phyloP scores from a whole-genome alignment of 2,113 vertebrate species.

The Microcebus tavaratra region DNA sequence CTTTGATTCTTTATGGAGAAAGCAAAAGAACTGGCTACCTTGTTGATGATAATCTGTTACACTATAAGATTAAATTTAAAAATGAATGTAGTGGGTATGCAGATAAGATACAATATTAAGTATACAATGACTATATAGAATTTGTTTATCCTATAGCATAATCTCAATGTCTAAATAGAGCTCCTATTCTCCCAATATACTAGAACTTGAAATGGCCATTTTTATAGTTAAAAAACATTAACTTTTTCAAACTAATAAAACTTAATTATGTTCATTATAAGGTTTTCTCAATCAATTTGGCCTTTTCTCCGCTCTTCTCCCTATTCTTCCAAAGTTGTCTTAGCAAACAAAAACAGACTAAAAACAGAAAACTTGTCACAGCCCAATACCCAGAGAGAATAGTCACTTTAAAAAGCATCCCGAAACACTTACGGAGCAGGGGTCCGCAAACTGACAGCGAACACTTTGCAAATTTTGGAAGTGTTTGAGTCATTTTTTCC shows the following conservation, averaged over 20 bases:
- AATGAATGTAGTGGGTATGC: background rate
- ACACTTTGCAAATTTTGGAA: constrained; percentile 46
- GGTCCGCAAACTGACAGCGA: background rate
- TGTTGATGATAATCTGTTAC: background rate
- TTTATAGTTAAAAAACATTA: background rate
- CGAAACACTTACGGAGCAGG: background rate
- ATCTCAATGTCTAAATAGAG: background rate
- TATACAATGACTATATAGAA: background rate
- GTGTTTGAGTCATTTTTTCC: constrained; percentile 56
- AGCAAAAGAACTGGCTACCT: background rate
- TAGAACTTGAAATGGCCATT: background rate
- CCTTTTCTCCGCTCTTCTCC: background rate
- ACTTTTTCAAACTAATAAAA: background rate
- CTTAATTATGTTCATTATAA: background rate
- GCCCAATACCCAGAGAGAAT: background rate
- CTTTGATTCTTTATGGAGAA: background rate
- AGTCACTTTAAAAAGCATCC: background rate
- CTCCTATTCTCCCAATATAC: background rate
- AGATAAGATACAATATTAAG: background rate
- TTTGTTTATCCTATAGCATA: background rate
- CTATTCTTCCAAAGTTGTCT: background rate
- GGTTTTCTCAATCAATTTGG: background rate
- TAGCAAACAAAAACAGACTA: background rate
- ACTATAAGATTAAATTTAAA: constrained; percentile 8
- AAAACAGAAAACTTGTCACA: constrained; percentile 22